Base-by-base conservation (phyloP, 2,888 invertebrate genomes). In the Eupithecia pulchellata region DNA sequence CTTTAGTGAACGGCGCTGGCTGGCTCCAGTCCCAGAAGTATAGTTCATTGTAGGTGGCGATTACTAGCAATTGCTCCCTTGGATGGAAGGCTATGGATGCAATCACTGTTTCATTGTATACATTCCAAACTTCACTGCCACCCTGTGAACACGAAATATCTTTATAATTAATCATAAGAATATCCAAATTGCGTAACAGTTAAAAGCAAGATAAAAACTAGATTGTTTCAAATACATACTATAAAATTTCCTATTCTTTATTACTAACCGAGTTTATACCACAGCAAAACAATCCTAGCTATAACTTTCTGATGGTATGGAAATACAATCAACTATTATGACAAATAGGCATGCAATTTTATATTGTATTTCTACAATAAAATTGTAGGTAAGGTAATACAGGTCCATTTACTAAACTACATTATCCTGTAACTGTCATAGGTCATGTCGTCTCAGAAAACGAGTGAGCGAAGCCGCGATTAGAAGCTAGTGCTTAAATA, bases 11-110 rank as follows among this genome's bases (percentile, higher is more conserved):
- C 0, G 97, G 97, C 70, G 96, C 95, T 1, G 97, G 95, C 79
- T 96, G 95, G 81, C 96, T 96, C 98, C 98, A 98, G 85, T 98
- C 97, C 98, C 98, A 98, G 89, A 98, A 98, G 86, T 97, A 96
- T 11, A 98, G 94, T 86, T 97, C 96, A 92, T 98, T 98, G 84
- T 95, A 96, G 0, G 97, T 97, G 27, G 98, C 98, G 81, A 98
- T 97, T n/a, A 97, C 97, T 65, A 98, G 92, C 72, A 98, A 93
- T 79, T 97, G 95, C 81, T 97, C 97, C 29, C 95, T 95, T 0
- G 98, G 98, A 89, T 98, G 98, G 89, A 98, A 98, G 9, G 98
- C 97, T 76, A 98, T 95, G 0, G 98, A 98, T 2, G 98, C 97
- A 79, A 98, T 97, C 27, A 97, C 97, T 20, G 96, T 96, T 83